These are phyloP conservation scores for Adelosebastes latens DNA, from an alignment of 2,797 vertebrate species.

Conservation along the genomic window DNA sequence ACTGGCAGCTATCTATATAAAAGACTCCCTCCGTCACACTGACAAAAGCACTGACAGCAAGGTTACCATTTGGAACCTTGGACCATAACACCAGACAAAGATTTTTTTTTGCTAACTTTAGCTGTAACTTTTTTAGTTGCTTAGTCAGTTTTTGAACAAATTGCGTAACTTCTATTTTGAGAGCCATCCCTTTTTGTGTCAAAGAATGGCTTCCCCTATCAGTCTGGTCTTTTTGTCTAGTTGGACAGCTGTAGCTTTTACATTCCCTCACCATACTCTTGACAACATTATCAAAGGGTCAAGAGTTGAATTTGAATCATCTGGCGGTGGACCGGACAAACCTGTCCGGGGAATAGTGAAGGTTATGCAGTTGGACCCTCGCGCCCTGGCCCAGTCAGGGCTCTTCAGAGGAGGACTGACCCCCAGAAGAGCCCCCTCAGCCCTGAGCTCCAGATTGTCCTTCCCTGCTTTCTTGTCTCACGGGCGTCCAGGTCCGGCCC, in stretches of 20 bases:
- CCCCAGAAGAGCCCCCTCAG: constrained; percentile 31
- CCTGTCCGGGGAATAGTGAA: constrained; percentile 70
- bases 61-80: constrained; percentile 81
- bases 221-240: constrained; percentile 49
- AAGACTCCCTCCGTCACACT: constrained; percentile 18
- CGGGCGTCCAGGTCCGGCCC: constrained; percentile 65
- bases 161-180: neutral
- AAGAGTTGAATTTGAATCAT: constrained; percentile 71
- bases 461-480: constrained; percentile 82
- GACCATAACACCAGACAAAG: constrained; percentile 55
- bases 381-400: constrained; percentile 51
- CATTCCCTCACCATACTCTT: constrained; percentile 66
- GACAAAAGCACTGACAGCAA: constrained; percentile 76
- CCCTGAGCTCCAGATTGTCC: constrained; percentile 50
- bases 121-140: neutral
- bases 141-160: neutral
- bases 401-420: constrained; percentile 56
- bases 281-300: constrained; percentile 33
- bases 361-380: constrained; percentile 75
- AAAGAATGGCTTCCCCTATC: constrained; percentile 62
- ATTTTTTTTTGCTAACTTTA: neutral
- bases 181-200: neutral
- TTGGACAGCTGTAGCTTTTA: constrained; percentile 26
- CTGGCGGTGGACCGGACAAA: constrained; percentile 70
- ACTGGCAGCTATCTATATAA: constrained; percentile 66